phyloP scores from a whole-genome alignment of 1,140 invertebrate species.

The Archivesica marissinica region DNA sequence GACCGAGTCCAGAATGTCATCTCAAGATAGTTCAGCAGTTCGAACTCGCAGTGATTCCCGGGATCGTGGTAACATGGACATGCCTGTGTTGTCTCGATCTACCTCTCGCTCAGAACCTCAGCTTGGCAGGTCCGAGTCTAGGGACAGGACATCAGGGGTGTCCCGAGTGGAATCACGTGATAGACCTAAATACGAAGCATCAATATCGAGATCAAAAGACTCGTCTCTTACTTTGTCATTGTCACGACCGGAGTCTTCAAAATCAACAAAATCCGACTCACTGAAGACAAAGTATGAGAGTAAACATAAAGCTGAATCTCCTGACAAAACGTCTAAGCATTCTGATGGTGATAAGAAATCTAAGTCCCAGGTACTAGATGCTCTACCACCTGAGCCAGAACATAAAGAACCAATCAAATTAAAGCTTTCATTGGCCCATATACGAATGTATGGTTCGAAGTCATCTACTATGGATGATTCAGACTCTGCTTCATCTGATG shows the following conservation, averaged over 20 bases:
- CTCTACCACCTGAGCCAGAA: slow-evolving; percentile 38
- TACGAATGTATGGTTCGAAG: slow-evolving; percentile 13
- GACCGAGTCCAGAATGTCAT: slow-evolving; percentile 2
- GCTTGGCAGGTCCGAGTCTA: slow-evolving; percentile 1
- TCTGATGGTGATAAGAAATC: slow-evolving; percentile 53
- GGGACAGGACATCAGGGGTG: not conserved
- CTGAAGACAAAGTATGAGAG: slow-evolving; percentile 1
- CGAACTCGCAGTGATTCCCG: slow-evolving; percentile 54
- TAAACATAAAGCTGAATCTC: slow-evolving; percentile 35
- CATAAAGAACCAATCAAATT: slow-evolving; percentile 61
- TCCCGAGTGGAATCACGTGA: slow-evolving; percentile 12
- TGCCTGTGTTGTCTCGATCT: slow-evolving; percentile 54
- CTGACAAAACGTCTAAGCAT: slow-evolving; percentile 37
- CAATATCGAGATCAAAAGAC: slow-evolving; percentile 34
- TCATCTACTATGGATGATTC: slow-evolving; percentile 44
- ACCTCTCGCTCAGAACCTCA: slow-evolving; percentile 32
- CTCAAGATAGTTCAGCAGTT: not conserved
- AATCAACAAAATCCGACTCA: slow-evolving; percentile 6
- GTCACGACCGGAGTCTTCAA: slow-evolving; percentile 27
- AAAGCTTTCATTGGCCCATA: slow-evolving; percentile 58
- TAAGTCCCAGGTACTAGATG: slow-evolving; percentile 17
- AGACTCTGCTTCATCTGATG: slow-evolving; percentile 41
- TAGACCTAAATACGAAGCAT: not conserved
- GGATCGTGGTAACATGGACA: slow-evolving; percentile 24
- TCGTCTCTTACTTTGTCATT: not conserved